Evolutionary conservation across 2,797 vertebrate species (phyloP), one percentile per base, ranked within the genome.

Genomic region (Xyrichtys novacula): DNA sequence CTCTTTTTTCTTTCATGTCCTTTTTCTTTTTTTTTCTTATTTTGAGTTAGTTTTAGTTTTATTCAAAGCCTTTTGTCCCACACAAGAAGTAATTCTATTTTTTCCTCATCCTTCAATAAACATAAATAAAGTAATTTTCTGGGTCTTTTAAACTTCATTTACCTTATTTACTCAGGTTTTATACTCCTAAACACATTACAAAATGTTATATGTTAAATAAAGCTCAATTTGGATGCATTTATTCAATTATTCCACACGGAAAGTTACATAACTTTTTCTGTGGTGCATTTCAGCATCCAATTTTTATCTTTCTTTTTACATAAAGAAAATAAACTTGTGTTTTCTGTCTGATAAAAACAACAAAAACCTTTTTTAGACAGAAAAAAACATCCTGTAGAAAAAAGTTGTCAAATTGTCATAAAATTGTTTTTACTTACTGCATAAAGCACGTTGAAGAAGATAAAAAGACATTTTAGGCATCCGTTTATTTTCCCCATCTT

Each of bases 401-500:
- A 29, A 17, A 49, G 6, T 1, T 0, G 49, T 9, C n/a, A 52
- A 32, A 28, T 16, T 0, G 0, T 15, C 2, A 19, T 9, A 55
- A 52, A 15, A 48, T 1, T 0, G 2, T 57, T 44, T 34, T 34
- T 34, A 86, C 89, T 90, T 23, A 89, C 89, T 10, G 63, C 63
- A 42, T 78, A 88, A 16, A 89, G 0, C 19, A 83, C 73, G 7
- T 90, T 90, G 75, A 89, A 90, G 82, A 89, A 87, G 58, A 90
- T 52, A 7, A 89, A 90, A 43, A 88, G 36, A 19, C 81, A 86
- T 36, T 84, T 89, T 2, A 90, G 65, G 47, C 86, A 89, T 53
- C 78, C 73, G 22, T 90, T 89, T 17, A 90, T 83, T 83, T 89
- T 90, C 0, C 76, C 82, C 89, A 90, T 90, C n/a, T 75, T 83